Percentiles rank a stretch among this genome's conserved stretches.
phyloP scores from a whole-genome alignment of 2,888 invertebrate genomes.

The Aphidius colemani region DNA sequence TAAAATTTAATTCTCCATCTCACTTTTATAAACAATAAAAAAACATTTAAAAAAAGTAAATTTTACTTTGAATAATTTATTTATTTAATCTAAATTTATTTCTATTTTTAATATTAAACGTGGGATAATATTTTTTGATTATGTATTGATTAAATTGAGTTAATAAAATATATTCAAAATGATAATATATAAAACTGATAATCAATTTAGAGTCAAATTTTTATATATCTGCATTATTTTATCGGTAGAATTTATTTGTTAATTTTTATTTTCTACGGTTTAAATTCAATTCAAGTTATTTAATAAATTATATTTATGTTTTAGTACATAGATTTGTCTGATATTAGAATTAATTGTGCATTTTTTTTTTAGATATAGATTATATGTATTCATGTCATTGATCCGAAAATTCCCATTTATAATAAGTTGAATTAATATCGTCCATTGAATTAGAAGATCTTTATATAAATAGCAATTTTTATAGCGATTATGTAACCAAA shows the following conservation, averaged over 20 bases:
- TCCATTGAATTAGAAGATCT: background rate
- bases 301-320: background rate
- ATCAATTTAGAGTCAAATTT: no score
- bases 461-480: conserved; percentile 25
- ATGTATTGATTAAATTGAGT: background rate
- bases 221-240: no score
- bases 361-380: background rate
- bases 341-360: no score
- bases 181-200: no score
- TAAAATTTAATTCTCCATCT: no score
- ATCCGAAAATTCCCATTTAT: no score
- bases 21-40: background rate
- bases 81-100: no score
- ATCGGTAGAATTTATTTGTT: background rate
- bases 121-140: no score
- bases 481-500: conserved; percentile 36
- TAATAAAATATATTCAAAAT: background rate
- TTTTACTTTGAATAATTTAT: no score
- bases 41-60: background rate
- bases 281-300: background rate
- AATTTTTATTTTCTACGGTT: background rate
- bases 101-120: no score
- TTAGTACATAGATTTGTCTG: background rate
- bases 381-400: background rate
- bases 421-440: no score